Evolutionary conservation across 2,888 invertebrate species (phyloP), one percentile per base, ranked within the genome.

Genomic region (Protonemura montana): DNA sequence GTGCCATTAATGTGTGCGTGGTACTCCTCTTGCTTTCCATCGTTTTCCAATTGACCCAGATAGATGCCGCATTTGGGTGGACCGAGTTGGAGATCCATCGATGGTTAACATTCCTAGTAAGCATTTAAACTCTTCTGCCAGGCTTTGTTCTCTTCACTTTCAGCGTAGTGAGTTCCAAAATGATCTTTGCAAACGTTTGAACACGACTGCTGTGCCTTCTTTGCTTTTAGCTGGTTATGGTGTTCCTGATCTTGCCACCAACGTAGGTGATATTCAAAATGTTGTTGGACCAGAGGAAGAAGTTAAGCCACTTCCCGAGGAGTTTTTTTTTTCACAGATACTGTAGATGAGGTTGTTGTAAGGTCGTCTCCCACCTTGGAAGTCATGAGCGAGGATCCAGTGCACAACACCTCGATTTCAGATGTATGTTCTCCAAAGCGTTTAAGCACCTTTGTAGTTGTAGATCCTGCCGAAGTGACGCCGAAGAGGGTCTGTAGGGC

Each of bases 381-480:
- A 59, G 59, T 59, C 13, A 13, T 59, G 59, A 59, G 59, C 59
- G 59, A 59, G 59, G 59, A 59, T 59, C 59, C 59, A 59, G 59
- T 59, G 59, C 59, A 59, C 21, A 21, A 59, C 16, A 2, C 59
- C 59, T 59, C 21, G 59, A 59, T 13, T 59, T 59, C 59, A 59
- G 59, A 59, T 59, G 13, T 59, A 59, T 59, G 59, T 59, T 59
- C 59, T 59, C 59, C 59, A 59, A 59, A 59, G 59, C 59, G 59
- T 59, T 59, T 21, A 21, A 13, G 59, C 59, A 59, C 59, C 21
- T 10, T 59, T 59, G 7, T 7, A 21, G 59, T 59, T 59, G 7
- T 7, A 21, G 59, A 59, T 59, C 59, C 59, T 2, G 59, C 59
- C 13, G 59, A 59, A 59, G 59, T 59, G 13, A 59, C 59, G 1